Percentiles rank a stretch among this genome's conserved stretches.
These are phyloP conservation scores for silkworm (Bombyx mori) DNA, from an alignment of 1,140 invertebrate species.

Conservation along the genomic window DNA sequence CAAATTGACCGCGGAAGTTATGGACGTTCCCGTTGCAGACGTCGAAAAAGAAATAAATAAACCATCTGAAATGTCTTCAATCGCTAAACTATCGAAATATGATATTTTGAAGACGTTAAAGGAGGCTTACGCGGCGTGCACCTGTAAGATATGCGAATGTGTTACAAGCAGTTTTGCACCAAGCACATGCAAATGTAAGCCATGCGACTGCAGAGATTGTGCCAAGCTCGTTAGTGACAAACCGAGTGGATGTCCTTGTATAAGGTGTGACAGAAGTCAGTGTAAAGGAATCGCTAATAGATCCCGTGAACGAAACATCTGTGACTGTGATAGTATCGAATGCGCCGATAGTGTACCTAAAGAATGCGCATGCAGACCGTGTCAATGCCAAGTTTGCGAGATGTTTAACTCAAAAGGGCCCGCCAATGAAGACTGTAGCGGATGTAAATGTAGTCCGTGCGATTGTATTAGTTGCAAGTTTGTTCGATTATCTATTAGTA, in stretches of 20 bases:
- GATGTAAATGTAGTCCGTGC: constrained; percentile 37
- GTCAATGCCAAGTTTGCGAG: constrained; percentile 32
- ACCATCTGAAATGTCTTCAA: constrained; percentile 5
- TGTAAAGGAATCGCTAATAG: constrained; percentile 20
- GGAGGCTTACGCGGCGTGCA: constrained; percentile 47
- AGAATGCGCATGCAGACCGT: constrained; percentile 28
- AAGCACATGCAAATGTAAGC: constrained; percentile 29
- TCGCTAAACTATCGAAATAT: constrained; percentile 17
- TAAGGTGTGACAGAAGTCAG: constrained; percentile 27
- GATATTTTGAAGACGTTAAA: constrained; percentile 40
- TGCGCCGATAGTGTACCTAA: constrained; percentile 18
- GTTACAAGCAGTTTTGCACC: constrained; percentile 18
- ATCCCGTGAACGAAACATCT: constrained; percentile 7
- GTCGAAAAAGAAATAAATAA: constrained; percentile 18
- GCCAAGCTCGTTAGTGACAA: constrained; percentile 9
- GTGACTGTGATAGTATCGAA: constrained; percentile 33
- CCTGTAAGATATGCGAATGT: constrained; percentile 54
- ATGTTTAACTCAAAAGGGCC: constrained; percentile 7
- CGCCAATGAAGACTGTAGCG: constrained; percentile 14
- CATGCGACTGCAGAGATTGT: constrained; percentile 37
- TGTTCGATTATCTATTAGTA: constrained; percentile 19
- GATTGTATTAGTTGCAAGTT: constrained; percentile 34
- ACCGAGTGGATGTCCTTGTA: constrained; percentile 23
- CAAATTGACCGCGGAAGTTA: constrained; percentile 40
- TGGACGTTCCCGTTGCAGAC: constrained; percentile 31